phyloP scores from a whole-genome alignment of 2,797 vertebrate genomes.

The Vireo griseus region DNA sequence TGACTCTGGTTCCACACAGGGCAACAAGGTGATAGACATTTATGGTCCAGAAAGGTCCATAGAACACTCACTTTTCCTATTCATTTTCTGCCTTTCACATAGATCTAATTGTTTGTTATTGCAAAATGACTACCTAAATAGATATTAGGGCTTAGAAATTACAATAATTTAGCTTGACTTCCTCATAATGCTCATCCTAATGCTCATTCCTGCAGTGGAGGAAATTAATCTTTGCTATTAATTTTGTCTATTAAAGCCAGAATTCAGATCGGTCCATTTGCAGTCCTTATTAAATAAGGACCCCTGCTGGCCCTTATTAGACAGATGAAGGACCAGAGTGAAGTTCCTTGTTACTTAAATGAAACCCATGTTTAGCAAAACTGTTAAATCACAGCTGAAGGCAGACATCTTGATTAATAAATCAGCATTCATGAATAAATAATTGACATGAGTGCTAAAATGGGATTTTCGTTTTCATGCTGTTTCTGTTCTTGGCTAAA shows the following conservation, averaged over 20 bases:
- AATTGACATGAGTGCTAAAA: constrained; percentile 34
- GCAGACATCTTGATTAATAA: constrained; percentile 43
- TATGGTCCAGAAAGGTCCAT: neutral
- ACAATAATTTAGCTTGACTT: neutral
- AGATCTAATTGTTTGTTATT: neutral
- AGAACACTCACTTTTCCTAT: neutral
- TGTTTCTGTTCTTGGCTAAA: neutral
- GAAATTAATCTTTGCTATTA: constrained; percentile 48
- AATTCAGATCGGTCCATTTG: neutral
- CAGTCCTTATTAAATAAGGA: constrained; percentile 55
- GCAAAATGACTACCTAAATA: neutral
- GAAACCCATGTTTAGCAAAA: constrained; percentile 49
- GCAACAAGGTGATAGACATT: neutral
- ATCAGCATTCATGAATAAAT: constrained; percentile 47
- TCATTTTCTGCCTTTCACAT: neutral
- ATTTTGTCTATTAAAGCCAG: constrained; percentile 23
- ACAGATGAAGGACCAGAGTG: constrained; percentile 24
- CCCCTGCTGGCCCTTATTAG: constrained; percentile 51
- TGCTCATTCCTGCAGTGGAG: neutral
- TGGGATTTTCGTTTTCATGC: neutral
- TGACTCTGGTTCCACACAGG: neutral
- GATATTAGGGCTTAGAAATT: neutral
- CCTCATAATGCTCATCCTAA: constrained; percentile 1
- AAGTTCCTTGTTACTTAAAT: constrained; percentile 57
- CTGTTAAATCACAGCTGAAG: constrained; percentile 45